Percentiles rank a stretch among this genome's conserved stretches.
These are phyloP conservation scores for Felis catus DNA, from an alignment of 2,113 vertebrate genomes.

Conservation along the genomic window F.catus_Fca126_mat1.0 CM031421.1:84562001-84562500, in stretches of 20 bases:
- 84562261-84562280: conserved; percentile 1
- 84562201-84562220: not conserved
- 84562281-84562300: not conserved
- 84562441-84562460: not conserved
- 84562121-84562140: conserved; percentile 30
- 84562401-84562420: not conserved
- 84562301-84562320: not conserved
- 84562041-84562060: not conserved
- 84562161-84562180: not conserved
- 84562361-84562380: not conserved
- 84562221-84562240: not conserved
- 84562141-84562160: not conserved
- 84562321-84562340: not conserved
- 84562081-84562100: not conserved
- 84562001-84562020: not conserved
- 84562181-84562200: not conserved
- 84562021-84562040: not conserved
- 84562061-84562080: not conserved
- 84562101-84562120: not conserved
- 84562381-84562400: not conserved
- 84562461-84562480: conserved; percentile 20
- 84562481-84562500: not conserved
- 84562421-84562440: not conserved
- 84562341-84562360: not conserved
- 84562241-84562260: not conserved